Evolutionary conservation across 2,888 invertebrate genomes (phyloP).

Genomic region (Ceriagrion tenellum): DNA sequence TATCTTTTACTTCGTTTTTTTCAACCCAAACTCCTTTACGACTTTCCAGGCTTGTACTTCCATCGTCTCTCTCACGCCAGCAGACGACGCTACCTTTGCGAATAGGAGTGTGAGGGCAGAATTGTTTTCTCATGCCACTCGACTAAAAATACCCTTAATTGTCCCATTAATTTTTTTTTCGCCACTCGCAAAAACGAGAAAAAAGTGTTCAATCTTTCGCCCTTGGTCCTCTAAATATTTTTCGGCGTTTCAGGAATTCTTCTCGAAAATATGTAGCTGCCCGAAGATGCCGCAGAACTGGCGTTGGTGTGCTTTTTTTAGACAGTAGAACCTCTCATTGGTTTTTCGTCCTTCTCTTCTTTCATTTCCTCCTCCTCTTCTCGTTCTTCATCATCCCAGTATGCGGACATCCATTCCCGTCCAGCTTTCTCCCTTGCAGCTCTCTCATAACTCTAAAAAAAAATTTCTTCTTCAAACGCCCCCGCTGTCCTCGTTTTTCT

Average conservation of each 20-base stretch:
- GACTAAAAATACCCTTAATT: background rate
- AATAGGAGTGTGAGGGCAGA: background rate
- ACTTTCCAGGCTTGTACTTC: background rate
- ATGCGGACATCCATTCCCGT: too few species aligned
- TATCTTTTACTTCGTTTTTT: background rate
- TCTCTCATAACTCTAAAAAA: too few species aligned
- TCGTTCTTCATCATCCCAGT: too few species aligned
- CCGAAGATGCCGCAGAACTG: background rate
- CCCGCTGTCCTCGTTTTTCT: background rate
- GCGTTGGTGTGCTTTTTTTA: background rate
- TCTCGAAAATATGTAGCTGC: background rate
- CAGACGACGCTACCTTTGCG: background rate
- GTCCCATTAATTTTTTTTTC: background rate
- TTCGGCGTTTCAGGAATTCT: constrained; percentile 22
- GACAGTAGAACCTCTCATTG: background rate
- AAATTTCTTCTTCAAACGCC: background rate
- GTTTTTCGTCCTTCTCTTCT: background rate
- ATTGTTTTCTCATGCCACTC: background rate
- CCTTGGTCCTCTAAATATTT: background rate
- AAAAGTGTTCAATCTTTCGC: background rate
- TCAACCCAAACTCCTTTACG: background rate
- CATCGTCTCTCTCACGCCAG: background rate
- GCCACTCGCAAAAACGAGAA: background rate
- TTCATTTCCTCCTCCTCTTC: background rate
- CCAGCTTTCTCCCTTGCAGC: too few species aligned